phyloP scores from a whole-genome alignment of 2,113 vertebrate genomes.

The Melanostigma gelatinosum region DNA sequence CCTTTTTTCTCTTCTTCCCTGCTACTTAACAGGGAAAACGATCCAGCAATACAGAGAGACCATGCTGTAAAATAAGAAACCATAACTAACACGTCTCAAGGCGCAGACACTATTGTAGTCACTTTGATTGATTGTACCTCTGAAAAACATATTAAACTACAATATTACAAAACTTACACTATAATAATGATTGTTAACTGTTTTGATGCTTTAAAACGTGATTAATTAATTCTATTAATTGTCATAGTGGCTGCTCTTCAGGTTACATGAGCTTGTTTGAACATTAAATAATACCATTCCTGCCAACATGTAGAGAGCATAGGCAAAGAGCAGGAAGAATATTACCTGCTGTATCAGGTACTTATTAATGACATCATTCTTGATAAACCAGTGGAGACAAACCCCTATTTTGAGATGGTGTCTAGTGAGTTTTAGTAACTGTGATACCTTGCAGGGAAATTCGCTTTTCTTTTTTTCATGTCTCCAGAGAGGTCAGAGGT shows the following conservation, averaged over 20 bases:
- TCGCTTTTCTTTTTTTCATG: neutral
- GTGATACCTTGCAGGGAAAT: neutral
- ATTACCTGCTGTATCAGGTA: neutral
- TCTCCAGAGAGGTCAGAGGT: neutral
- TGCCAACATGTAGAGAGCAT: neutral
- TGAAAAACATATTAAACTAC: neutral
- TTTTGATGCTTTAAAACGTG: neutral
- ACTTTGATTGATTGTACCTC: neutral
- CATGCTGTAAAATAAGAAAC: constrained; percentile 25
- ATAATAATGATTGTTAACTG: neutral
- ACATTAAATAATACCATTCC: neutral
- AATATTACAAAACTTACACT: neutral
- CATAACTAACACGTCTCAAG: neutral
- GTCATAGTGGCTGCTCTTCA: neutral
- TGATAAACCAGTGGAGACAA: no score
- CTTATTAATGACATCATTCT: neutral
- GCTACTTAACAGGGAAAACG: constrained; percentile 19
- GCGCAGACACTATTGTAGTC: no score
- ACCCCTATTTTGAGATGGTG: neutral
- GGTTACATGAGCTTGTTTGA: neutral
- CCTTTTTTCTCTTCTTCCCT: constrained; percentile 11
- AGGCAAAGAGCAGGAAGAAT: neutral
- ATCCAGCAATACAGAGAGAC: constrained; percentile 31
- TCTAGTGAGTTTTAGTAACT: neutral
- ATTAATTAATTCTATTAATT: neutral